Conservation (phyloP, 2,888 invertebrate species). For the Luperina testacea region DNA sequence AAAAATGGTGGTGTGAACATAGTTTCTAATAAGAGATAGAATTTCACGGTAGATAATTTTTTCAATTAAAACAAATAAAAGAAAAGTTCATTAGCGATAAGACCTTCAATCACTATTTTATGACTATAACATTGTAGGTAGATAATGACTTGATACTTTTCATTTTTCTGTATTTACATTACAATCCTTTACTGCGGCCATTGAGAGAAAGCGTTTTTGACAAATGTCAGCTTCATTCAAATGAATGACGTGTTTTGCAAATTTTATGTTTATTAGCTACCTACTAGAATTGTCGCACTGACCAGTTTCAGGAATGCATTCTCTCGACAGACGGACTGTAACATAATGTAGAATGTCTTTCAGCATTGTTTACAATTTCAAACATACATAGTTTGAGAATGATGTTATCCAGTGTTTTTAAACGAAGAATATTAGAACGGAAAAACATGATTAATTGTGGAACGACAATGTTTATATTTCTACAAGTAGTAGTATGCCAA, state of each 20-base stretch:
- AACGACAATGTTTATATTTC: background rate
- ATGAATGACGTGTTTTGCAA: too few species aligned
- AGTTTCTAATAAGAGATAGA: too few species aligned
- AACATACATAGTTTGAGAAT: background rate
- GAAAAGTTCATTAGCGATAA: constrained; percentile 24
- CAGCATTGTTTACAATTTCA: constrained; percentile 2
- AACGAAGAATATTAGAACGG: background rate
- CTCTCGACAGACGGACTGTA: background rate
- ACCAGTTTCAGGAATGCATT: background rate
- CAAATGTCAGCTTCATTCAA: background rate
- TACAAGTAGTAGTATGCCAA: background rate
- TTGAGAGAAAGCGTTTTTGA: background rate
- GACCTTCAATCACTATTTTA: constrained; percentile 2
- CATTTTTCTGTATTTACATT: background rate
- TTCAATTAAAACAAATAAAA: background rate
- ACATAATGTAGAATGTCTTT: background rate
- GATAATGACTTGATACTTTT: background rate
- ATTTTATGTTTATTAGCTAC: too few species aligned
- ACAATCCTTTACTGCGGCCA: background rate
- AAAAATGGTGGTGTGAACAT: background rate
- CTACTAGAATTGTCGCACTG: too few species aligned
- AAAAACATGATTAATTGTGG: background rate
- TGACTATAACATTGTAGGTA: background rate
- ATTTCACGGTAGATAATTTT: constrained; percentile 21
- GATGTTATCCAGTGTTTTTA: background rate